These are phyloP conservation scores for Strix occidentalis DNA, from an alignment of 2,797 vertebrate genomes.

Conservation along the genomic window DNA sequence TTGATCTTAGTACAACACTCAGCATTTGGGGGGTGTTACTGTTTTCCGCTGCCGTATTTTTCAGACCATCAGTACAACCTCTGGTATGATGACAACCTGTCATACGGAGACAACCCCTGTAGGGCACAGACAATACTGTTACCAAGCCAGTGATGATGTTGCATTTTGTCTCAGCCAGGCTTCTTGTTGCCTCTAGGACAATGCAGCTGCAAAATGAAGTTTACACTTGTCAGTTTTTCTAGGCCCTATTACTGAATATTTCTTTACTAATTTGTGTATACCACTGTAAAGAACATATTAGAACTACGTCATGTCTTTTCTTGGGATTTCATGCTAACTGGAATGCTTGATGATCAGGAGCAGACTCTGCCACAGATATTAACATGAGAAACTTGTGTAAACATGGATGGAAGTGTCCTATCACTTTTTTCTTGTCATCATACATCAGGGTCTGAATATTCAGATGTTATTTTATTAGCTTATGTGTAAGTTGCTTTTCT, in stretches of 20 bases:
- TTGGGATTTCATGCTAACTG: not conserved
- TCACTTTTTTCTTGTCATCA: not conserved
- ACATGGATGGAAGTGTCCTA: not conserved
- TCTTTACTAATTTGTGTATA: not conserved
- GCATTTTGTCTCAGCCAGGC: not conserved
- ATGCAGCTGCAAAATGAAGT: not conserved
- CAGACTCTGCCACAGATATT: not conserved
- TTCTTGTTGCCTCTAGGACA: not conserved
- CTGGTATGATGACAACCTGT: not conserved
- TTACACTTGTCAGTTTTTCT: not conserved
- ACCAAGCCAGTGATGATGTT: not conserved
- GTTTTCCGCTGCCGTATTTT: not conserved
- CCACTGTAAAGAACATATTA: not conserved
- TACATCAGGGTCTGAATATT: not conserved
- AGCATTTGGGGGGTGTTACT: not conserved
- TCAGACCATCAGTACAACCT: not conserved
- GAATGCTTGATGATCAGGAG: not conserved
- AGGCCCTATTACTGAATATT: not conserved
- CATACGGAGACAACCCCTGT: not conserved
- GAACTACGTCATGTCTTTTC: not conserved
- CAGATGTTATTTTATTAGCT: not conserved
- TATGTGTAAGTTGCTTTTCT: not conserved
- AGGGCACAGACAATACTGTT: not conserved
- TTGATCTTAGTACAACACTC: not conserved
- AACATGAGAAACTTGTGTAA: not conserved